Percentiles rank a stretch among this genome's conserved stretches.
Conservation (phyloP, 1,140 invertebrate genomes). For the Conus betulinus region DNA sequence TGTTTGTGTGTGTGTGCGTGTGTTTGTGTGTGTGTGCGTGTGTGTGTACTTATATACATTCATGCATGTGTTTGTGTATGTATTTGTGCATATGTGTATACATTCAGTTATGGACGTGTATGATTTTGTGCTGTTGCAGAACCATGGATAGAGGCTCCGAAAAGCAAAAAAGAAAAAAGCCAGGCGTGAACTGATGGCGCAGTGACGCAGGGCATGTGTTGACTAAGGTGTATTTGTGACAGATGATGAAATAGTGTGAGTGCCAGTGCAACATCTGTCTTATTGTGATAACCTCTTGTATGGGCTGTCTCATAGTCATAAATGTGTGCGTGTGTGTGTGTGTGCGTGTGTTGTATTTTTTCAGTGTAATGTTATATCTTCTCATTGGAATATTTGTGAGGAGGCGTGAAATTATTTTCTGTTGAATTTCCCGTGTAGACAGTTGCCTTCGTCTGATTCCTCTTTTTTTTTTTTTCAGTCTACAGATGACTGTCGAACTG, state of each 20-base stretch:
- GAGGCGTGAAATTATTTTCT: too few species aligned
- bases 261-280: background rate
- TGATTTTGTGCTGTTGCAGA: conserved; percentile 49
- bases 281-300: background rate
- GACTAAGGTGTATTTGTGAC: background rate
- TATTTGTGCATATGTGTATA: too few species aligned
- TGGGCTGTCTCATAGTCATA: background rate
- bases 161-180: conserved; percentile 69
- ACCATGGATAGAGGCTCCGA: conserved; percentile 67
- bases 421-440: too few species aligned
- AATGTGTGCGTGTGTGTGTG: background rate
- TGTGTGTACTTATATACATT: too few species aligned
- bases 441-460: too few species aligned
- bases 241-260: background rate
- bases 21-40: too few species aligned
- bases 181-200: conserved; percentile 58
- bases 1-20: too few species aligned
- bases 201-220: background rate
- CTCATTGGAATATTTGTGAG: too few species aligned
- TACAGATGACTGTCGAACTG: too few species aligned
- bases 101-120: too few species aligned
- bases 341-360: background rate
- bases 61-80: too few species aligned
- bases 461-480: too few species aligned
- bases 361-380: background rate